Evolutionary conservation across 2,888 invertebrate species (phyloP), one percentile per base, ranked within the genome.

Genomic region (Parnassius glacialis): DNA sequence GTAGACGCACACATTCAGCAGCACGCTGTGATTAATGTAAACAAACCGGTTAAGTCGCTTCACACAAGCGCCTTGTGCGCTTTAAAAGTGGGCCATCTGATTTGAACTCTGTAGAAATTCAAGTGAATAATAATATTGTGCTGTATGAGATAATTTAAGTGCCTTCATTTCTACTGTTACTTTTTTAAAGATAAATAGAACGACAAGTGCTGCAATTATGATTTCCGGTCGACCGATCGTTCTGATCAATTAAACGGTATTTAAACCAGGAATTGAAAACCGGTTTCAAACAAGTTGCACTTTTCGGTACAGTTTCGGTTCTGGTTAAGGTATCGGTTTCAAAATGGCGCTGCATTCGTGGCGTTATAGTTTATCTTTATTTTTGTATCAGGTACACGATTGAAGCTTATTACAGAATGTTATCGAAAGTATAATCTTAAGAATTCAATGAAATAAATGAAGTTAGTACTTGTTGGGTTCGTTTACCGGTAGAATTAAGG

Each of bases 11-110:
- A 83, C 85, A 87, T 86, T 72, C 52, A 62, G 62, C 70, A 64
- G 65, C 62, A 58, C 68, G 67, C 70, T 68, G 75, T 83, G 83
- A 84, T 81, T 84, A 86, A 87, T 88, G 88, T 90, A 90, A 90
- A 90, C 90, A 90, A 89, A 89, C 90, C 84, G 82, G 88, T 85
- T 78, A 79, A 76, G 71, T 64, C 70, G 68, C 67, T 78, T 67
- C 74, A 73, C 80, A 78, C 77, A 69, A 65, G 64, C 59, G 65
- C 61, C 68, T 69, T 70, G 67, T 66, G 68, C 70, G 59, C 55
- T 47, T 70, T 65, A 66, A 84, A 88, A 87, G 79, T 88, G 83
- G 88, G 88, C 84, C 88, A 88, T 84, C 84, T 83, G 83, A 79
- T 81, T 78, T 74, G 75, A 76, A 77, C 72, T 62, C 50, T 70